phyloP scores from a whole-genome alignment of 37 sponge, comb jelly and placozoan species.

The Theonella swinhoei region DNA sequence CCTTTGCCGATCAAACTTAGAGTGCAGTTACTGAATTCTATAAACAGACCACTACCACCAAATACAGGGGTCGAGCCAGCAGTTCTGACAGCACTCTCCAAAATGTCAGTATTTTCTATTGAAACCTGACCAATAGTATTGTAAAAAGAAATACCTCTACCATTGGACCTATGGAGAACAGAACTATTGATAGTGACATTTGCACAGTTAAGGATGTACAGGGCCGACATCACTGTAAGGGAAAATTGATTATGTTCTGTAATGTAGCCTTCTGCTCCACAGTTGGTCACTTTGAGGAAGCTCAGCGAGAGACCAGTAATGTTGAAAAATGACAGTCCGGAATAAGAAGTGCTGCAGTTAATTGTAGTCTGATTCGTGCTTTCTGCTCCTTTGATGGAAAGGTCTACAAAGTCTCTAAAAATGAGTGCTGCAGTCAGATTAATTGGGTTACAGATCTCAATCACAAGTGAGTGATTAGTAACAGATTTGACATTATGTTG shows the following conservation, averaged over 20 bases:
- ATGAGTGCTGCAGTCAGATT: background rate
- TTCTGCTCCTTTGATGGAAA: background rate
- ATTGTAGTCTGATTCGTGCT: background rate
- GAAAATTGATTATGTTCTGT: background rate
- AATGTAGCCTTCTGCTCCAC: background rate
- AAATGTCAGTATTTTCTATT: background rate
- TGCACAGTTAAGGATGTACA: background rate
- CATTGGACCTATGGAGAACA: background rate
- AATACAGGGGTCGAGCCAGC: background rate
- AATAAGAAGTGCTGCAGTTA: background rate
- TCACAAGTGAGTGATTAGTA: background rate
- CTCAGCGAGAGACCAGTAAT: background rate
- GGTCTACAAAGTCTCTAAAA: background rate
- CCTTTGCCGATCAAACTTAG: background rate
- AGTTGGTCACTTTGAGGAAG: background rate
- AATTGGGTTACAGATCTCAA: background rate
- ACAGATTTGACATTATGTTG: background rate
- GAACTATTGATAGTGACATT: background rate
- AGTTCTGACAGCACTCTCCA: background rate
- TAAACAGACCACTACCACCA: background rate
- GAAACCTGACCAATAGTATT: background rate
- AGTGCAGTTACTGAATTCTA: background rate
- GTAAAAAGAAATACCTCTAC: background rate
- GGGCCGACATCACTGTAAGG: too few species aligned
- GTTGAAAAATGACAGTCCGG: background rate